A percentile compares a stretch with the other conserved stretches of the same genome.
These are phyloP conservation scores for Etheostoma perlongum DNA, from an alignment of 2,797 vertebrate genomes.

Conservation along the genomic window DNA sequence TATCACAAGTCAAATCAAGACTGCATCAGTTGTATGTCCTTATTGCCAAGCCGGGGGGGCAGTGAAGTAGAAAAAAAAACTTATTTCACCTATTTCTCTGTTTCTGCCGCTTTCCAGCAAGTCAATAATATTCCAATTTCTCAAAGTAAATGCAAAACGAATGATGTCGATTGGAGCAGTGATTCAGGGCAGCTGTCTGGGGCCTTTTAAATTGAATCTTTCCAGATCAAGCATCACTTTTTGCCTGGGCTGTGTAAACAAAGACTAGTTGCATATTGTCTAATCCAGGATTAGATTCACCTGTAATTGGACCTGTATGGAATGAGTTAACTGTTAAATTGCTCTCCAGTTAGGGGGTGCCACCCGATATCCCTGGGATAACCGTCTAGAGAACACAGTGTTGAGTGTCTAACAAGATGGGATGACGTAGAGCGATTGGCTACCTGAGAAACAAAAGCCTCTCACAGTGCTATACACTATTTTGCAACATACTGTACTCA, in stretches of 20 bases:
- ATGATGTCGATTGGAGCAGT: conserved; percentile 63
- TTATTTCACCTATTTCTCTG: conserved; percentile 45
- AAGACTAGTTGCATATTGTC: conserved; percentile 71
- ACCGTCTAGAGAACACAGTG: conserved; percentile 40
- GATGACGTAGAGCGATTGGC: conserved; percentile 20
- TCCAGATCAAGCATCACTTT: conserved; percentile 61
- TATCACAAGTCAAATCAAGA: conserved; percentile 62
- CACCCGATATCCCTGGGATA: conserved; percentile 48
- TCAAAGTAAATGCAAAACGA: conserved; percentile 75
- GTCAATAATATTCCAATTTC: conserved; percentile 79
- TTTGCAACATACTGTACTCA: conserved; percentile 21
- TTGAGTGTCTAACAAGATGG: conserved; percentile 51
- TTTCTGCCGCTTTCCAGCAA: conserved; percentile 57
- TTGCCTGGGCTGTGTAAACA: conserved; percentile 72
- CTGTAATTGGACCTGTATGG: conserved; percentile 67
- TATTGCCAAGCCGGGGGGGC: conserved; percentile 40
- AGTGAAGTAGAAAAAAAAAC: conserved; percentile 50
- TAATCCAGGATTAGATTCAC: conserved; percentile 76
- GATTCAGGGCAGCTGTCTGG: conserved; percentile 61
- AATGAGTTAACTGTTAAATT: conserved; percentile 73
- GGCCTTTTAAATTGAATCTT: conserved; percentile 76
- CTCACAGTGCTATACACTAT: neutral
- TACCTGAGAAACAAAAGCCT: conserved; percentile 22
- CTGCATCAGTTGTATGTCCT: conserved; percentile 44
- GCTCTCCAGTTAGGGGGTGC: conserved; percentile 58